These are phyloP conservation scores for Panagrolaimus sp. DNA, from an alignment of 1,140 invertebrate species.

Conservation along the genomic window DNA sequence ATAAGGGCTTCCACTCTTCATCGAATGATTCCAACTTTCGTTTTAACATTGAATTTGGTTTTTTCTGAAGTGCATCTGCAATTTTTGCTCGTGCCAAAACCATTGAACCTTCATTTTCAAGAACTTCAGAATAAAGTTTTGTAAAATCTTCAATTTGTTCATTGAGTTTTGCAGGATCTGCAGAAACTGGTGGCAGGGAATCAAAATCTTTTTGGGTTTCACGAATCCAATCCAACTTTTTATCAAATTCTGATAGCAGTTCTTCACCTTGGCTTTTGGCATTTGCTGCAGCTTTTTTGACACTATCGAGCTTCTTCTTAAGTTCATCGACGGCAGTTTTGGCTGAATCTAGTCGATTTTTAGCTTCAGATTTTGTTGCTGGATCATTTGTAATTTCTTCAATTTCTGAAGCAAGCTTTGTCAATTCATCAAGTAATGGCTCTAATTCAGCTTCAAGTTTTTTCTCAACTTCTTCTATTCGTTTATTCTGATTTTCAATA, in stretches of 20 bases:
- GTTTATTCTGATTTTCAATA: not conserved
- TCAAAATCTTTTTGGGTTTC: not conserved
- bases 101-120: constrained; percentile 4
- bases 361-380: not conserved
- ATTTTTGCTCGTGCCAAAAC: constrained; percentile 16
- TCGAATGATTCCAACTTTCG: not conserved
- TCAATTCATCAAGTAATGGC: not conserved
- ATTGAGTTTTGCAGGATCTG: not conserved
- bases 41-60: not conserved
- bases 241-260: constrained; percentile 6
- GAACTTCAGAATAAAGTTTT: not conserved
- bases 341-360: constrained; percentile 12
- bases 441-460: not conserved
- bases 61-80: constrained; percentile 10
- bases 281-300: constrained; percentile 8
- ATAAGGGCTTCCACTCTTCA: not conserved
- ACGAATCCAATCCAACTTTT: not conserved
- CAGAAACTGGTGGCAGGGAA: not conserved
- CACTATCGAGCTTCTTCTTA: constrained; percentile 11
- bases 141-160: not conserved
- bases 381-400: not conserved
- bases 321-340: constrained; percentile 9
- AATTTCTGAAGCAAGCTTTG: not conserved
- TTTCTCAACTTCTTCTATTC: not conserved
- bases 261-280: constrained; percentile 9